A percentile compares a stretch with the other conserved stretches of the same genome.
Evolutionary conservation across 1,140 invertebrate species (phyloP).

Genomic region (Drosophila azteca): DNA sequence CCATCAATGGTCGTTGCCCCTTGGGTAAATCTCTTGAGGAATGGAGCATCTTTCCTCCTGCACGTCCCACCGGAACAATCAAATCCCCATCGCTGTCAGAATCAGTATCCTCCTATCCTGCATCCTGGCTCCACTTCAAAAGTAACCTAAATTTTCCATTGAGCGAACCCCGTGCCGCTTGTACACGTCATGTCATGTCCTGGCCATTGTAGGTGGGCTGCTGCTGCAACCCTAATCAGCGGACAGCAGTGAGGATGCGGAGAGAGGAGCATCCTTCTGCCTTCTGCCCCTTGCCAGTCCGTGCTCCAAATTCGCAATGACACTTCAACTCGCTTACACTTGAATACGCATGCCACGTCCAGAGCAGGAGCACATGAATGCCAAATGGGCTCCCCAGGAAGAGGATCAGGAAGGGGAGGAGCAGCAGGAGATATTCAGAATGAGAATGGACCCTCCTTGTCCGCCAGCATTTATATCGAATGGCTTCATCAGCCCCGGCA

Average conservation of each 20-base stretch:
- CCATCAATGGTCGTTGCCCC: no score
- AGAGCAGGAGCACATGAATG: constrained; percentile 62
- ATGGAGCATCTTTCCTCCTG: not conserved
- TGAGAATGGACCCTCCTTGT: constrained; percentile 6
- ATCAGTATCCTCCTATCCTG: constrained; percentile 12
- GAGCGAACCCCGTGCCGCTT: constrained; percentile 52
- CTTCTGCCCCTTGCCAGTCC: not conserved
- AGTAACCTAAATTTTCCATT: constrained; percentile 73
- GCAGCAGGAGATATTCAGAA: not conserved
- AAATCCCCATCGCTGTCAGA: constrained; percentile 26
- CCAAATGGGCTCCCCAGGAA: constrained; percentile 37
- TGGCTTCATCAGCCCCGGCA: constrained; percentile 66
- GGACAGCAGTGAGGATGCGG: constrained; percentile 38
- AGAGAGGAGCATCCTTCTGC: not conserved
- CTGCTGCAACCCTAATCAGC: constrained; percentile 71
- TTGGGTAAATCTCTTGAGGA: no score
- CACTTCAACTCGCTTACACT: constrained; percentile 77
- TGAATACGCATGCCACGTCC: constrained; percentile 77
- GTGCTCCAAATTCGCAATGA: constrained; percentile 76
- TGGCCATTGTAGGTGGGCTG: constrained; percentile 57
- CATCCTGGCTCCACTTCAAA: constrained; percentile 6
- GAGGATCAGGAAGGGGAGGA: no score
- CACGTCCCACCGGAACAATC: constrained; percentile 5
- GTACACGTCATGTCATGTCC: constrained; percentile 74
- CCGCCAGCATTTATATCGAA: constrained; percentile 75